Conservation (phyloP, 2,113 vertebrate genomes). For the Dinomys branickii region DNA sequence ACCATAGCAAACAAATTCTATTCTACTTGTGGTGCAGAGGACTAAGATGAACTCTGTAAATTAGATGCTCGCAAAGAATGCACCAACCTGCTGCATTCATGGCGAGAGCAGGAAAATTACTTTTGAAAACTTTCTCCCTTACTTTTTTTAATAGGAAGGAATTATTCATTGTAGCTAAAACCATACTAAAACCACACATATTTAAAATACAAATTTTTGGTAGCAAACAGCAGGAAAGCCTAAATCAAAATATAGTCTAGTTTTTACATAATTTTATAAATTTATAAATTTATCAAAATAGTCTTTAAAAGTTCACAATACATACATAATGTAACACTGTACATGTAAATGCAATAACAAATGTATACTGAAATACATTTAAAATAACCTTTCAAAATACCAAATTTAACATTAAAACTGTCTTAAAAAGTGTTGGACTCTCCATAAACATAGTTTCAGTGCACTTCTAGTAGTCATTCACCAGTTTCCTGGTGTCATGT, state of each 20-base stretch:
- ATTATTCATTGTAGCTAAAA: slow-evolving; percentile 76
- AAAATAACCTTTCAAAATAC: slow-evolving; percentile 82
- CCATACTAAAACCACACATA: slow-evolving; percentile 71
- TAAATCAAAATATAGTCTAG: slow-evolving; percentile 88
- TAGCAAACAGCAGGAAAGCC: slow-evolving; percentile 84
- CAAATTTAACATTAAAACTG: slow-evolving; percentile 80
- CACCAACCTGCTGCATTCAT: slow-evolving; percentile 22
- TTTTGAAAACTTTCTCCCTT: slow-evolving; percentile 42
- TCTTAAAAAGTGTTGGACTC: slow-evolving; percentile 72
- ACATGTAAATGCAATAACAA: slow-evolving; percentile 83
- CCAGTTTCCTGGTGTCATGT: slow-evolving; percentile 73
- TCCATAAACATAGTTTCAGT: slow-evolving; percentile 83
- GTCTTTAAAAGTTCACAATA: slow-evolving; percentile 82
- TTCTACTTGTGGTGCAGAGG: slow-evolving; percentile 37
- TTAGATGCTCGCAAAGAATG: slow-evolving; percentile 61
- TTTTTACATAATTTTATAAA: slow-evolving; percentile 84
- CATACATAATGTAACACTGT: slow-evolving; percentile 86
- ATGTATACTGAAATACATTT: slow-evolving; percentile 82
- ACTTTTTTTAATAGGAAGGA: slow-evolving; percentile 66
- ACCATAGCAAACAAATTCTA: neutral
- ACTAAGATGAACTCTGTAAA: slow-evolving; percentile 48
- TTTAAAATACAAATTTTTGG: slow-evolving; percentile 85
- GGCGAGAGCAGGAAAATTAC: slow-evolving; percentile 69
- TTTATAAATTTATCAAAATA: slow-evolving; percentile 88
- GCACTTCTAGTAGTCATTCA: slow-evolving; percentile 83